Base-by-base conservation (phyloP, 2,888 invertebrate species). In the Drosophila mettleri region DNA sequence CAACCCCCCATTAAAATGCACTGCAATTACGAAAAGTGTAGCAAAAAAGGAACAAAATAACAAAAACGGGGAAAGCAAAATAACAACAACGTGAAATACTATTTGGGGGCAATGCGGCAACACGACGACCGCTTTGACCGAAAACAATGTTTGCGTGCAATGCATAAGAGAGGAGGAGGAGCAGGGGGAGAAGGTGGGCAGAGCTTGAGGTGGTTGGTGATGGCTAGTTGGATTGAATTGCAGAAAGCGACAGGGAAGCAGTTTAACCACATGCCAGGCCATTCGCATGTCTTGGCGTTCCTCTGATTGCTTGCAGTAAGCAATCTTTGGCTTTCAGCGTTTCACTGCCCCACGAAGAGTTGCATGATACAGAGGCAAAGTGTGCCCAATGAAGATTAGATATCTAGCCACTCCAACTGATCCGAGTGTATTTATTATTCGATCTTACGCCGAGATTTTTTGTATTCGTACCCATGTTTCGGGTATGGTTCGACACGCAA, bases 71-170 rank as follows among this genome's bases (percentile, higher is more conserved):
- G 34, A 49, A 36, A 58, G n/a, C 53, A 27, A 14, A 70, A 75
- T 54, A 80, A 80, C 54, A 80, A 80, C 54, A 70, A 67, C 43
- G 52, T 27, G 39, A 49, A 38, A 49, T 67, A 61, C 34, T 54
- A 71, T 71, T 43, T 7, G 38, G 33, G 61, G 65, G 57, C 79
- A 67, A 29, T 31, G 46, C 29, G 31, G 14, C 18, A 48, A 33
- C 31, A 22, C 34, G 22, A 16, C 68, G 36, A 20, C 31, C 33
- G 52, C 29, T 24, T 18, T 36, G 41, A 65, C 29, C 31, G 52
- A 57, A 54, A 60, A 58, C 31, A 58, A 67, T 34, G 36, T 41
- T 82, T 67, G 86, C 86, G 82, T 88, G 82, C 73, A 67, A 16
- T 59, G 52, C 63, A 59, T 31, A 31, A 16, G 45, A 2, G n/a